Percentiles rank a stretch among this genome's conserved stretches.
Evolutionary conservation across 2,797 vertebrate species (phyloP).

Genomic region (Urocyon cinereoargenteus): DNA sequence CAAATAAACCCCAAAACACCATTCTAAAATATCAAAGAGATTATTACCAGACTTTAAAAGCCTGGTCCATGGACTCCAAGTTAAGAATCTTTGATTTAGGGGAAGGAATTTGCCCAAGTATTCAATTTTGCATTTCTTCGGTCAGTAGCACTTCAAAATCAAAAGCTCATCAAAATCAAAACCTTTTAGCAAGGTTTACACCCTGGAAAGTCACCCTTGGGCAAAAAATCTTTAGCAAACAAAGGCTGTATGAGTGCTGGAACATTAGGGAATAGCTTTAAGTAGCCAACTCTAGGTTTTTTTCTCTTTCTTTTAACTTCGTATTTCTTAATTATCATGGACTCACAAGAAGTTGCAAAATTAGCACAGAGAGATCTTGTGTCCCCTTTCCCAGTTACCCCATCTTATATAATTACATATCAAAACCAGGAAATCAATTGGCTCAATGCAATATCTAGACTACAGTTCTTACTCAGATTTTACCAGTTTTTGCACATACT

Average conservation of each 20-base stretch:
- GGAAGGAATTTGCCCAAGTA: not conserved
- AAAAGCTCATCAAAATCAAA: not conserved
- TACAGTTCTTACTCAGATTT: constrained; percentile 10
- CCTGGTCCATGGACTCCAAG: not conserved
- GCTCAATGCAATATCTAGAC: not conserved
- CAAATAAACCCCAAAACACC: not conserved
- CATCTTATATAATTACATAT: not conserved
- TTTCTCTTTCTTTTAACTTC: not conserved
- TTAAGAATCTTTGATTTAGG: constrained; percentile 30
- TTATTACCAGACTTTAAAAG: not conserved
- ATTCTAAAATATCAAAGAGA: constrained; percentile 39
- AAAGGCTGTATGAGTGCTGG: not conserved
- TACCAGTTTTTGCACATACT: not conserved
- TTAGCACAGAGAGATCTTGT: not conserved
- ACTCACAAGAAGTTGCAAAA: not conserved
- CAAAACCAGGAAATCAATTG: not conserved
- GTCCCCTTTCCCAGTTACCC: not conserved
- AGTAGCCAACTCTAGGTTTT: not conserved
- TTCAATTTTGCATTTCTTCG: not conserved
- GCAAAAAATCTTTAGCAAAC: not conserved
- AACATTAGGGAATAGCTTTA: not conserved
- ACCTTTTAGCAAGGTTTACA: not conserved
- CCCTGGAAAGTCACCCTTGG: not conserved
- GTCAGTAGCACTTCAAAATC: not conserved
- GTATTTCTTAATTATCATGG: not conserved